Conservation (phyloP, 2,797 vertebrate species). For the Brachyalestes nurse region DNA sequence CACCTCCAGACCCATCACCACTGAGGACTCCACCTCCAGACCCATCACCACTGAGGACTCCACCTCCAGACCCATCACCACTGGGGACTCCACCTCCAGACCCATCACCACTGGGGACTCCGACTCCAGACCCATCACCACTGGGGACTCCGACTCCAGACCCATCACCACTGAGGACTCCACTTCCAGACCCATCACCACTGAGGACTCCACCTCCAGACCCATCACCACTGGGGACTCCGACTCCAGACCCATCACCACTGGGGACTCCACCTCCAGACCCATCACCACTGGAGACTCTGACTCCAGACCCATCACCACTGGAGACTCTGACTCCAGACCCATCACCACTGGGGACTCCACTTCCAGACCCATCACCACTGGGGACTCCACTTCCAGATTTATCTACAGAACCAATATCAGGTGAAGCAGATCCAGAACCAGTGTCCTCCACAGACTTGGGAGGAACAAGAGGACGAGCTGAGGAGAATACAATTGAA, state of each 20-base stretch:
- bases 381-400: slow-evolving; percentile 31
- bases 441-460: slow-evolving; percentile 58
- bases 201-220: slow-evolving; percentile 52
- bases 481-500: slow-evolving; percentile 49
- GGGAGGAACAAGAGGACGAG: slow-evolving; percentile 66
- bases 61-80: slow-evolving; percentile 19
- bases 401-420: not conserved
- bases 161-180: slow-evolving; percentile 49
- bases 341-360: slow-evolving; percentile 27
- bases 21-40: slow-evolving; percentile 51
- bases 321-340: slow-evolving; percentile 40
- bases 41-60: slow-evolving; percentile 28
- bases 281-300: slow-evolving; percentile 38
- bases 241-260: slow-evolving; percentile 26
- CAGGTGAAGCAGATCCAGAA: slow-evolving; percentile 51
- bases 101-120: slow-evolving; percentile 38
- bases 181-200: slow-evolving; percentile 20
- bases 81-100: slow-evolving; percentile 51
- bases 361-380: slow-evolving; percentile 56
- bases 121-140: slow-evolving; percentile 8
- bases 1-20: not conserved
- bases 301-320: slow-evolving; percentile 7
- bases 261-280: slow-evolving; percentile 51
- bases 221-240: slow-evolving; percentile 44
- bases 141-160: slow-evolving; percentile 52